phyloP scores from a whole-genome alignment of 2,888 invertebrate genomes.

The Myopa tessellatipennis region DNA sequence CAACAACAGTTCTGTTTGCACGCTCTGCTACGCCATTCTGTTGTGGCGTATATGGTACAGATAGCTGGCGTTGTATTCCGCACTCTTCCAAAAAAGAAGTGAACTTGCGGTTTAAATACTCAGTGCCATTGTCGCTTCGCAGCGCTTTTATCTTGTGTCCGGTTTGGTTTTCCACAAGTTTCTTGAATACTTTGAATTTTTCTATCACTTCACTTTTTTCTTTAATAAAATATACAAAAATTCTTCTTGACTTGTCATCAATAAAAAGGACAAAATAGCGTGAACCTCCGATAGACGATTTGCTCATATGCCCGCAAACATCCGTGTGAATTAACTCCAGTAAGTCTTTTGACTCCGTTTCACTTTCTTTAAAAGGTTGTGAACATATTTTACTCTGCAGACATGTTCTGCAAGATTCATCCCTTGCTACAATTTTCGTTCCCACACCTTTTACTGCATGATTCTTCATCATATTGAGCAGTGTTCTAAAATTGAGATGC shows the following conservation, averaged over 20 bases:
- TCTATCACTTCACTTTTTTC: neutral
- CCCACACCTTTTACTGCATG: neutral
- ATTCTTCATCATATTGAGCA: constrained; percentile 1
- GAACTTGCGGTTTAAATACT: neutral
- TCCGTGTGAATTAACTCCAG: too few species aligned
- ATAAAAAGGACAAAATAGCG: too few species aligned
- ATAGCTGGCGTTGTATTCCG: too few species aligned
- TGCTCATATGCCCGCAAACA: too few species aligned
- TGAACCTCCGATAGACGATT: too few species aligned
- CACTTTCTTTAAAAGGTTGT: too few species aligned
- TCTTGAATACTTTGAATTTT: neutral
- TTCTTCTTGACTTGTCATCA: neutral
- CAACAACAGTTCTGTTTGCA: neutral
- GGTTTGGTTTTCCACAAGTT: neutral
- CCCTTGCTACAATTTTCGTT: neutral
- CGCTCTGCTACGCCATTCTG: constrained; percentile 2
- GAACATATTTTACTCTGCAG: too few species aligned
- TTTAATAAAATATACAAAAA: neutral
- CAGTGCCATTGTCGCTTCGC: constrained; percentile 7
- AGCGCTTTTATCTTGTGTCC: neutral
- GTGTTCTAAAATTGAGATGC: neutral
- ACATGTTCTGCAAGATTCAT: neutral
- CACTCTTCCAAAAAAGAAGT: neutral
- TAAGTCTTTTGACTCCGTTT: too few species aligned
- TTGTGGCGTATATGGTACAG: too few species aligned